Evolutionary conservation across 2,888 invertebrate genomes (phyloP), one percentile per base, ranked within the genome.

Genomic region (Tipula helvola): DNA sequence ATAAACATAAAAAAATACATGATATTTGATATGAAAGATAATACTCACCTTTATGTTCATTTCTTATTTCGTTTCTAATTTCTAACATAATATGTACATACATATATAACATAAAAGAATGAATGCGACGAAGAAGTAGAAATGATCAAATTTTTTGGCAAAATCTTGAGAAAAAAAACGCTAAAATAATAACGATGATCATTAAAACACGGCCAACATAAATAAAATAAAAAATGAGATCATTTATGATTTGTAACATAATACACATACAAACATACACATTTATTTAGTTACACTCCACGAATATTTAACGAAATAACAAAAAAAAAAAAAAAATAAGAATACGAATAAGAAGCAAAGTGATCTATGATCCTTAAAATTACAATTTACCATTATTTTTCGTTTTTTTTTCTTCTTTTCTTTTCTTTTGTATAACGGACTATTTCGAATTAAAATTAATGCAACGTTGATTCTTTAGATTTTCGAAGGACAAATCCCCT

Each of bases 371-470:
- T 84, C 84, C 84, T 84, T 84, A 39, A 84, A 84, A 71, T 71
- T 71, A 71, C 71, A 71, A 71, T 71, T 71, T 52, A 52, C 52
- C 16, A 71, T 84, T 36, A 36, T 84, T 83, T 36, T 39, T 84
- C 28, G n/a, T 16, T 39, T 84, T 39, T 39, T 39, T 0, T 39
- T 84, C 28, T 5, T 16, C n/a, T 84, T 39, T 39, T 39, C 0
- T 39, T 39, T 84, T 84, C 84, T 39, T 13, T 84, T 84, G 84
- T 84, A 28, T 28, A 84, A 84, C 84, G 84, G 84, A 84, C 36
- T 84, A 84, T 84, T 84, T 84, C 84, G 84, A 84, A 84, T 84
- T 84, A 84, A 84, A 84, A 84, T 84, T 84, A 84, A 84, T 84
- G 84, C 84, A 84, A 84, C 84, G 84, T 10, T 84, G 84, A n/a